These are phyloP conservation scores for Neoscelio sp. DNA, from an alignment of 2,888 invertebrate species.

Conservation along the genomic window DNA sequence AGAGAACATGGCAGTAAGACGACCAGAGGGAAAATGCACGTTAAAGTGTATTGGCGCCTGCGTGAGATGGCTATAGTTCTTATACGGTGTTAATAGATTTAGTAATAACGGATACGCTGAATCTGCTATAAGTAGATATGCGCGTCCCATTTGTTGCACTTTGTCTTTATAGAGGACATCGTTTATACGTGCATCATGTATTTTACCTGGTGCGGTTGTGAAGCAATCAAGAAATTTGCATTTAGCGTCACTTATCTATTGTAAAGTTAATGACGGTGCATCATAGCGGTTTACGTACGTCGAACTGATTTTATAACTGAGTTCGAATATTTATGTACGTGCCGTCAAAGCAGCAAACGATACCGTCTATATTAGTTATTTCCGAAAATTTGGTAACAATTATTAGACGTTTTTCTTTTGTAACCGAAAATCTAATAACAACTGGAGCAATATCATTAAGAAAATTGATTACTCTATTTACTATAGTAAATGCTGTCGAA, in stretches of 20 bases:
- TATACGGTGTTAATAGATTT: neutral
- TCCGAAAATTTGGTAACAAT: neutral
- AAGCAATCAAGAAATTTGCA: conserved; percentile 16
- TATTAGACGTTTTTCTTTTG: conserved; percentile 6
- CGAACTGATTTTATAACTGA: conserved; percentile 11
- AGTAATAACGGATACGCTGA: neutral
- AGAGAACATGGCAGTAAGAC: no score
- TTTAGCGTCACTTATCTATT: conserved; percentile 8
- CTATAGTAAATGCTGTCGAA: neutral
- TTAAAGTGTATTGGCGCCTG: no score
- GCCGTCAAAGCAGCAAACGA: conserved; percentile 22
- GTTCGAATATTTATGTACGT: conserved; percentile 23
- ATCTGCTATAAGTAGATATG: neutral
- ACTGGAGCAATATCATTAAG: conserved; percentile 10
- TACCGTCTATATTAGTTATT: conserved; percentile 1
- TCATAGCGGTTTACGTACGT: conserved; percentile 5
- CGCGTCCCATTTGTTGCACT: neutral
- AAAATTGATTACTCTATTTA: conserved; percentile 13
- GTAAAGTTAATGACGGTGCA: conserved; percentile 9
- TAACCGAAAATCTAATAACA: conserved; percentile 7
- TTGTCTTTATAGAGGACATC: no score
- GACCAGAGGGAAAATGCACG: no score
- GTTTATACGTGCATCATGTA: conserved; percentile 6
- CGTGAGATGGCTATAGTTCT: neutral
- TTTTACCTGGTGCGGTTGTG: neutral